phyloP scores from a whole-genome alignment of 1,140 invertebrate genomes.

The Brachionus rotundiformis region DNA sequence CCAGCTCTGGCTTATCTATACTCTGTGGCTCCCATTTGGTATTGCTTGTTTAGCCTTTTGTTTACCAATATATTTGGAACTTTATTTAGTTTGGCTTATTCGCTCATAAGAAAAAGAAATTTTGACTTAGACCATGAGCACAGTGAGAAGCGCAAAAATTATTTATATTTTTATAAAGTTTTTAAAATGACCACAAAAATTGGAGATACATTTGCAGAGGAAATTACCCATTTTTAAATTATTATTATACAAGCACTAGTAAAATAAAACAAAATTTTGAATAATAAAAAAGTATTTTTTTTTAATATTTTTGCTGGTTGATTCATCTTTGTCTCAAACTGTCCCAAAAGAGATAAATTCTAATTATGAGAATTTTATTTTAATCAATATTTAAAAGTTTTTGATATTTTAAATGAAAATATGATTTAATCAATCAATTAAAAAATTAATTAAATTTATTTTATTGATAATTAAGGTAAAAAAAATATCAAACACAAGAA shows the following conservation, averaged over 20 bases:
- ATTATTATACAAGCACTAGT: background rate
- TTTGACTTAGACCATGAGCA: background rate
- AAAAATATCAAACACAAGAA: too few species aligned
- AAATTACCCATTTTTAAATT: background rate
- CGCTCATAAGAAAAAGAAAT: background rate
- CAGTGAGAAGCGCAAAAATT: background rate
- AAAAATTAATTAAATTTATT: too few species aligned
- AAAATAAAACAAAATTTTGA: too few species aligned
- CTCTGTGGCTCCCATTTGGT: constrained; percentile 5
- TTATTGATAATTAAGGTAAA: too few species aligned
- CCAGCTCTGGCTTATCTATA: background rate
- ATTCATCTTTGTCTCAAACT: too few species aligned
- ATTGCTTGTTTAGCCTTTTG: constrained; percentile 30
- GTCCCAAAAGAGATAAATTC: too few species aligned
- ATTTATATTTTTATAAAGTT: background rate
- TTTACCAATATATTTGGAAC: background rate
- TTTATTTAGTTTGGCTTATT: background rate
- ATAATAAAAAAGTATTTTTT: too few species aligned
- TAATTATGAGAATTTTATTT: too few species aligned
- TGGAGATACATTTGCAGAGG: background rate
- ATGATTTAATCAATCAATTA: too few species aligned
- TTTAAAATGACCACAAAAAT: background rate
- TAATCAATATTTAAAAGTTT: too few species aligned
- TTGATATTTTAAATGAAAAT: too few species aligned
- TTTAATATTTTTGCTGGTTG: too few species aligned